These are phyloP conservation scores for Gortyna flavago DNA, from an alignment of 2,888 invertebrate species.

Conservation along the genomic window DNA sequence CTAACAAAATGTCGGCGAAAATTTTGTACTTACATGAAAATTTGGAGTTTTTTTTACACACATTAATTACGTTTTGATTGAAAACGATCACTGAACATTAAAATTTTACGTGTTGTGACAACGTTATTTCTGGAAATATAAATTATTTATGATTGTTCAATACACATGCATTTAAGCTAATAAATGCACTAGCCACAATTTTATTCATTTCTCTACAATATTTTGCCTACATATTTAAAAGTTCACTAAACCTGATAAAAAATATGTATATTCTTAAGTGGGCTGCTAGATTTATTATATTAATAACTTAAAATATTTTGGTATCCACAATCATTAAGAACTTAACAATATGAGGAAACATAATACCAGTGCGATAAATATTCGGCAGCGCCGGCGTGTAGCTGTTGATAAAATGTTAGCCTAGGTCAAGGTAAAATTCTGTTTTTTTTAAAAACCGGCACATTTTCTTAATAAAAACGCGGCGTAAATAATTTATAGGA, in stretches of 20 bases:
- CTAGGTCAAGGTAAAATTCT: constrained; percentile 86
- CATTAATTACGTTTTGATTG: constrained; percentile 1
- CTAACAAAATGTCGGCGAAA: constrained; percentile 25
- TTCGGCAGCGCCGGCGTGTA: constrained; percentile 71
- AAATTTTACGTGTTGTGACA: not conserved
- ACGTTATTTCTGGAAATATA: not conserved
- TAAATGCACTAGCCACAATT: constrained; percentile 27
- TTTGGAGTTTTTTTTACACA: not conserved
- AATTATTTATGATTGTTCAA: constrained; percentile 19
- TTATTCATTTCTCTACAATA: constrained; percentile 15
- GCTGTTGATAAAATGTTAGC: constrained; percentile 85
- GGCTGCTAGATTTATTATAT: not conserved
- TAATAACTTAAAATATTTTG: not conserved
- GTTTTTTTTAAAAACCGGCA: constrained; percentile 65
- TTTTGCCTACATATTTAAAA: constrained; percentile 20
- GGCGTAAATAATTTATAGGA: constrained; percentile 20
- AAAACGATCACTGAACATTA: not conserved
- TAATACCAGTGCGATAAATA: constrained; percentile 71
- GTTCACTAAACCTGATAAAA: not conserved
- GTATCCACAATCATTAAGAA: constrained; percentile 18
- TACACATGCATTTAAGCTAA: constrained; percentile 20
- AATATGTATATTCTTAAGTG: not conserved
- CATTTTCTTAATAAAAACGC: constrained; percentile 24
- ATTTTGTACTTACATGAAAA: constrained; percentile 1
- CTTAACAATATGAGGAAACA: constrained; percentile 63